Base-by-base conservation (phyloP, 2,888 invertebrate species). In the Abscondita cerata region DNA sequence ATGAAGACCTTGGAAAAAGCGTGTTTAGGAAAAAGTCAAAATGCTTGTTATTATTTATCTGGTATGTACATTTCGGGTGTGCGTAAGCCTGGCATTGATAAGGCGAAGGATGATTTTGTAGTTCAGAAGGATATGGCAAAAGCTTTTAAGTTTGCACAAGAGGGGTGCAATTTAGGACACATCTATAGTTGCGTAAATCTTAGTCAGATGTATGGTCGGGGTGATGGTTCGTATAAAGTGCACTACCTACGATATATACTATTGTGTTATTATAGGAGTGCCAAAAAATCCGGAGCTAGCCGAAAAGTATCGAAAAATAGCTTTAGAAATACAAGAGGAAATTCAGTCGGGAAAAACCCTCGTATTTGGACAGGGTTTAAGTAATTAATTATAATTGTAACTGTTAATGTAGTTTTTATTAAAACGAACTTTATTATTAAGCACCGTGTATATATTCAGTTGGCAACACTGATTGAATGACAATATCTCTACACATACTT, bases 111-210 rank as follows among this genome's bases (percentile, higher is more conserved):
- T n/a, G 52, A 59, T 15, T 76, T 69, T 56, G 66, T 69, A 54
- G 82, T 89, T 18, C 82, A 82, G 50, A 86, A 88, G 65, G 88
- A 95, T 74, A 87, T 88, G 84, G 83, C 83, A 38, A 89, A 92
- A 79, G 95, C 96, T 0, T 92, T 93, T 77, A 82, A 87, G 34
- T 91, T 87, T 73, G 90, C 93, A 0, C 80, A 85, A 59, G 90
- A 88, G 78, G 93, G 91, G 0, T 98, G 98, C 78, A 91, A 95
- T 64, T 80, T 89, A 0, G 92, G 91, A 0, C 91, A 95, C 75
- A 87, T 94, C 77, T 91, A 90, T 75, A 92, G 93, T 0, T 98
- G 98, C 82, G 90, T 91, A 0, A 97, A 97, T 82, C 83, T 96
- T 0, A 90, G 95, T 74, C 87, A 91, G 78, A 95, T 95, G 92